A percentile compares a stretch with the other conserved stretches of the same genome.
phyloP scores from a whole-genome alignment of 1,140 invertebrate species.

The Popillia japonica region DNA sequence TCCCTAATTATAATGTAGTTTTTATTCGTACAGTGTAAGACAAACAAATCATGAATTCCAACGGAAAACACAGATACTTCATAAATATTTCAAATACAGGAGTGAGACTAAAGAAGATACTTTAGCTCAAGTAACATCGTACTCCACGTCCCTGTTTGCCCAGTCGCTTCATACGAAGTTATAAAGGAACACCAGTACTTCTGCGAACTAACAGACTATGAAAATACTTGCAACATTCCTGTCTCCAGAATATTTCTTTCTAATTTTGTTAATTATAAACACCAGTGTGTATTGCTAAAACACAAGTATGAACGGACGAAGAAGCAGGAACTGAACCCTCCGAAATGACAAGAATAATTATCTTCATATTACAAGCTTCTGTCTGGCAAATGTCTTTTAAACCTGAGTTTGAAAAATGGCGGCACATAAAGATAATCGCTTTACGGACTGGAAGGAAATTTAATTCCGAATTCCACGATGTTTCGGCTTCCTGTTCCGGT shows the following conservation, averaged over 20 bases:
- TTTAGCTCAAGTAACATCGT: neutral
- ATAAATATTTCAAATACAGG: no score
- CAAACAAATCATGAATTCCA: no score
- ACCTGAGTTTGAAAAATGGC: conserved; percentile 48
- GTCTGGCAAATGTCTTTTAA: conserved; percentile 48
- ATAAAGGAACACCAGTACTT: neutral
- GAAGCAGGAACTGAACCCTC: conserved; percentile 38
- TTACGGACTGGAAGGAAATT: conserved; percentile 48
- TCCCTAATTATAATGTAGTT: no score
- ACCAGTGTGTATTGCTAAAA: neutral
- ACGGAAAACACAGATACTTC: no score
- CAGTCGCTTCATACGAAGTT: neutral
- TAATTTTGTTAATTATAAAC: conserved; percentile 43
- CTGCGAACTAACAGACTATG: neutral
- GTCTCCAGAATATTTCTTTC: conserved; percentile 38
- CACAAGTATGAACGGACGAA: neutral
- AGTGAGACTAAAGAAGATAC: neutral
- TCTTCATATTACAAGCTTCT: conserved; percentile 45
- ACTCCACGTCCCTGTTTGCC: neutral
- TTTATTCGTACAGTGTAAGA: no score
- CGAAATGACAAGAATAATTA: conserved; percentile 48
- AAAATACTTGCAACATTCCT: conserved; percentile 9
- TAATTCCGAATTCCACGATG: conserved; percentile 46
- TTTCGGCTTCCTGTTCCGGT: conserved; percentile 43
- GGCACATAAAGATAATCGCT: conserved; percentile 49